A percentile compares a stretch with the other conserved stretches of the same genome.
These are phyloP conservation scores for Oncorhynchus kisutch DNA, from an alignment of 2,113 vertebrate genomes.

Conservation along the genomic window DNA sequence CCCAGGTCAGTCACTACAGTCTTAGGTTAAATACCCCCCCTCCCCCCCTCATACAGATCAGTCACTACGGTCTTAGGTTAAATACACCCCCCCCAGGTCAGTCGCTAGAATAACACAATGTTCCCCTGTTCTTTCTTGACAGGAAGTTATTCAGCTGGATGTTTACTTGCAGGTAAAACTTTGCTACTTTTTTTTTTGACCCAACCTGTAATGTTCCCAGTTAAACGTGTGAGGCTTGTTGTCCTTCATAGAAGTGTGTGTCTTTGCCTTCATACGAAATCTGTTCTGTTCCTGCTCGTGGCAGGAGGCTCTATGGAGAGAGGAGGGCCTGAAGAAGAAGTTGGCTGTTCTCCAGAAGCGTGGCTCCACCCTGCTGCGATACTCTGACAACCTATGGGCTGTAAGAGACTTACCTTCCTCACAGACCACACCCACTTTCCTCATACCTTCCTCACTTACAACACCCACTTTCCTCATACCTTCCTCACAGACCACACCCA, in stretches of 20 bases:
- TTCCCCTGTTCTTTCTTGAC: constrained; percentile 9
- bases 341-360: constrained; percentile 63
- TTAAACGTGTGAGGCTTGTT: not conserved
- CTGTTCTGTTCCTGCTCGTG: not conserved
- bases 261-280: not conserved
- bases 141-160: constrained; percentile 71
- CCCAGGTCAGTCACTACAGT: too few species aligned
- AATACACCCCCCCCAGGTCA: too few species aligned
- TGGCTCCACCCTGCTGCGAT: constrained; percentile 55
- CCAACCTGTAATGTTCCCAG: not conserved
- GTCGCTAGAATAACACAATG: not conserved
- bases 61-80: too few species aligned
- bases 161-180: constrained; percentile 71
- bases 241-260: not conserved
- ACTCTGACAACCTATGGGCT: constrained; percentile 67
- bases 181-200: not conserved
- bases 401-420: constrained; percentile 43
- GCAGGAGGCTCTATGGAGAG: constrained; percentile 76
- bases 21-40: too few species aligned
- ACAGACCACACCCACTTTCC: too few species aligned
- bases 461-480: too few species aligned
- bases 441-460: too few species aligned
- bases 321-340: constrained; percentile 71
- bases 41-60: too few species aligned
- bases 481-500: too few species aligned